Percentiles rank a stretch among this genome's conserved stretches.
Conservation (phyloP, 2,113 vertebrate genomes). For the Podilymbus podiceps region DNA sequence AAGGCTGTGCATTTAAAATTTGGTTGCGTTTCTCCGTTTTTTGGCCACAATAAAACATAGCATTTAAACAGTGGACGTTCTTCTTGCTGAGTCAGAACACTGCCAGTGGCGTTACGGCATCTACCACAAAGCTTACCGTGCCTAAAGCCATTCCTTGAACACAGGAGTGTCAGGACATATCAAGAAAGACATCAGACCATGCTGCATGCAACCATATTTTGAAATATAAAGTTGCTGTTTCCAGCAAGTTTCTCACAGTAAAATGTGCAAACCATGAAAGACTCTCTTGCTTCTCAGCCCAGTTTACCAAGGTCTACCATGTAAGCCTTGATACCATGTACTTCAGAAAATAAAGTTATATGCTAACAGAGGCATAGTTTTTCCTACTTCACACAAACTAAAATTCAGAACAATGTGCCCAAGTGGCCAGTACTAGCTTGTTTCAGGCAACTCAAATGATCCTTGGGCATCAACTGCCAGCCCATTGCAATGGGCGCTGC, state of each 20-base stretch:
- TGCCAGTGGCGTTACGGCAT: not conserved
- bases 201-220: not conserved
- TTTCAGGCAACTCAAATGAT: not conserved
- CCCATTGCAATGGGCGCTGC: fast-evolving
- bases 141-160: not conserved
- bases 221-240: not conserved
- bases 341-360: not conserved
- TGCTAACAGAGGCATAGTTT: not conserved
- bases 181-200: not conserved
- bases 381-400: not conserved
- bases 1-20: not conserved
- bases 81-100: not conserved
- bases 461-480: not conserved
- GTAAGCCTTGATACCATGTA: fast-evolving
- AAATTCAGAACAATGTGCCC: not conserved
- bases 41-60: not conserved
- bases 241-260: not conserved
- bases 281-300: not conserved
- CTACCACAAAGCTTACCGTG: not conserved
- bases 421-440: not conserved
- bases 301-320: not conserved
- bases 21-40: not conserved
- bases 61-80: not conserved
- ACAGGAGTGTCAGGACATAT: not conserved
- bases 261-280: not conserved